Percentiles rank a stretch among this genome's conserved stretches.
Conservation (phyloP, 1,140 invertebrate species). For the Pseudomyrmex pallidus region DNA sequence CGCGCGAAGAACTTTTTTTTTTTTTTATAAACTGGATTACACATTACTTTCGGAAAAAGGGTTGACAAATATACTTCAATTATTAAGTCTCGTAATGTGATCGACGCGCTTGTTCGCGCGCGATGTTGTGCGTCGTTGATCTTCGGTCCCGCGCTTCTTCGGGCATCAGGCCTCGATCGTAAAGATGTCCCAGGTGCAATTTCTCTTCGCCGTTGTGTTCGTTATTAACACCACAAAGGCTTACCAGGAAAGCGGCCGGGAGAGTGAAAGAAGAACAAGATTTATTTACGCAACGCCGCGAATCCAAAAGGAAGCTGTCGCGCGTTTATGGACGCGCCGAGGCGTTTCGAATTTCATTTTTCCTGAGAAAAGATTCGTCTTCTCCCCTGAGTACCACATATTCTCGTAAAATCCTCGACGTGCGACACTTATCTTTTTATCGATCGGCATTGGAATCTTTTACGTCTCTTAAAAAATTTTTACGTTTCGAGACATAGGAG, state of each 20-base stretch:
- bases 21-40: conserved; percentile 30
- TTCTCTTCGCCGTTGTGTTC: conserved; percentile 35
- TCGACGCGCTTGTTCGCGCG: conserved; percentile 6
- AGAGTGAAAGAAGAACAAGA: conserved; percentile 22
- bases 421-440: not conserved
- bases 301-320: conserved; percentile 46
- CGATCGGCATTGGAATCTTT: no score
- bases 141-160: conserved; percentile 2
- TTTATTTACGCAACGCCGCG: conserved; percentile 48
- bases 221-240: conserved; percentile 52
- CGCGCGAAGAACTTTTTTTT: conserved; percentile 22
- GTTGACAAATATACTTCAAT: conserved; percentile 37
- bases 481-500: not conserved
- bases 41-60: not conserved
- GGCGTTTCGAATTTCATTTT: conserved; percentile 40
- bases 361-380: not conserved
- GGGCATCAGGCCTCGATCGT: conserved; percentile 22
- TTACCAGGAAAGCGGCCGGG: conserved; percentile 3
- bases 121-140: conserved; percentile 20
- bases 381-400: not conserved
- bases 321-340: not conserved
- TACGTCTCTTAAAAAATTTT: not conserved
- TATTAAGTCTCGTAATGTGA: conserved; percentile 48
- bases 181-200: conserved; percentile 42
- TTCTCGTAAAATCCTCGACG: not conserved